Evolutionary conservation across 2,888 invertebrate genomes (phyloP).

Genomic region (Pachymerium ferrugineum): DNA sequence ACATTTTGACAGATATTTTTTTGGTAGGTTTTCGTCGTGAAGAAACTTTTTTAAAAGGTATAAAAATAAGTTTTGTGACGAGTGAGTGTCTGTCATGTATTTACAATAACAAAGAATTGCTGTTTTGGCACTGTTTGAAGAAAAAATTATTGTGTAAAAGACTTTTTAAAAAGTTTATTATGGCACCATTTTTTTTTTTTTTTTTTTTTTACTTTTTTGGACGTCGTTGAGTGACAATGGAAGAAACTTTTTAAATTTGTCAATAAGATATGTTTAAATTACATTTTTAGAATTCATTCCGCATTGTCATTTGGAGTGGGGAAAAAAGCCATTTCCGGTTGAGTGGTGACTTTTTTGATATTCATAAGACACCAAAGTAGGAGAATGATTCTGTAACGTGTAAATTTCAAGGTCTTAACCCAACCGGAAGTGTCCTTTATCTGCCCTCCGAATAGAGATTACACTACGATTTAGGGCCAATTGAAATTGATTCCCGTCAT

Average conservation of each 20-base stretch:
- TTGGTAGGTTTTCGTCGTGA: neutral
- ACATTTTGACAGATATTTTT: neutral
- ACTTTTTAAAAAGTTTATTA: no score
- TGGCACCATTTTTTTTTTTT: no score
- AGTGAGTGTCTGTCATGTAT: neutral
- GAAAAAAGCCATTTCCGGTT: no score
- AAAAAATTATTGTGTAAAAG: neutral
- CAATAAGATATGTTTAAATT: neutral
- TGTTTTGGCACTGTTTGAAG: neutral
- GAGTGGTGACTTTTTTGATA: no score
- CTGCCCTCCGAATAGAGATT: no score
- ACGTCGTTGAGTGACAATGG: neutral
- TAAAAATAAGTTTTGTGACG: neutral
- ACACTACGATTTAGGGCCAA: slow-evolving; percentile 48
- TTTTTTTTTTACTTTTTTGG: no score
- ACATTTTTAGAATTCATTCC: no score
- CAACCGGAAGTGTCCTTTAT: no score
- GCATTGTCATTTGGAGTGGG: no score
- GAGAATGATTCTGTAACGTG: no score
- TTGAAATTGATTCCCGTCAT: slow-evolving; percentile 48
- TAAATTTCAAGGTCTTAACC: no score
- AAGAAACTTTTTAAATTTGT: neutral
- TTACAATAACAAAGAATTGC: neutral
- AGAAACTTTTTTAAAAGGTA: neutral
- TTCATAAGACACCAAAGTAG: no score